Conservation (phyloP, 2,797 vertebrate genomes). For the Coluber constrictor region DNA sequence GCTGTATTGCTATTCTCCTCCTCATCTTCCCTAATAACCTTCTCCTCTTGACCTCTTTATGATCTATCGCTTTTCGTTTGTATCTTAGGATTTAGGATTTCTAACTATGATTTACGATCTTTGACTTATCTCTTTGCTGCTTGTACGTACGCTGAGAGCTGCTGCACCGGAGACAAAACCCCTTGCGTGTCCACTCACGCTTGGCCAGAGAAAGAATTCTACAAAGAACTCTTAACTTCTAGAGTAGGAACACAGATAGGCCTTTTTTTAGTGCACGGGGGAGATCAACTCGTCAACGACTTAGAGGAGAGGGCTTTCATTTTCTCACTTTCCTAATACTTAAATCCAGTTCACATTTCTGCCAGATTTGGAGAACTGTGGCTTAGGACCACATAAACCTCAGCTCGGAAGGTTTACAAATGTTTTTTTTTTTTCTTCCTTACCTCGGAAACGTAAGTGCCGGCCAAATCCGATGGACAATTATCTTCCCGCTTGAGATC, state of each 20-base stretch:
- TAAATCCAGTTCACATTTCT: neutral
- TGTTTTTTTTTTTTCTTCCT: constrained; percentile 2
- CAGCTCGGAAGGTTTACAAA: fast-evolving
- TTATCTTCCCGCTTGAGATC: constrained; percentile 70
- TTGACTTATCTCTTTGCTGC: neutral
- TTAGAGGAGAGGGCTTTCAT: neutral
- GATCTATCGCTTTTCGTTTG: neutral
- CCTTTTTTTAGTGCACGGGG: neutral
- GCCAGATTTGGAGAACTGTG: neutral
- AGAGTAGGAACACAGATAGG: neutral
- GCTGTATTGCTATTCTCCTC: neutral
- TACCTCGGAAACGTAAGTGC: constrained; percentile 80
- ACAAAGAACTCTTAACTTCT: neutral
- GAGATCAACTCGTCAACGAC: neutral
- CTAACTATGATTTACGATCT: neutral
- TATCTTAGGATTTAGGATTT: neutral
- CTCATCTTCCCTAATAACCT: neutral
- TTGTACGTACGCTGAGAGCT: neutral
- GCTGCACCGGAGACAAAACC: neutral
- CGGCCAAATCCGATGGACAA: constrained; percentile 72
- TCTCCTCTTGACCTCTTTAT: neutral
- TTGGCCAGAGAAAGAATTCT: neutral
- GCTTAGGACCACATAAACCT: neutral
- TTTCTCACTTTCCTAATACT: neutral
- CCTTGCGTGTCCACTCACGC: neutral